Conservation (phyloP, 2,113 vertebrate species). For the Colinus virginianus region DNA sequence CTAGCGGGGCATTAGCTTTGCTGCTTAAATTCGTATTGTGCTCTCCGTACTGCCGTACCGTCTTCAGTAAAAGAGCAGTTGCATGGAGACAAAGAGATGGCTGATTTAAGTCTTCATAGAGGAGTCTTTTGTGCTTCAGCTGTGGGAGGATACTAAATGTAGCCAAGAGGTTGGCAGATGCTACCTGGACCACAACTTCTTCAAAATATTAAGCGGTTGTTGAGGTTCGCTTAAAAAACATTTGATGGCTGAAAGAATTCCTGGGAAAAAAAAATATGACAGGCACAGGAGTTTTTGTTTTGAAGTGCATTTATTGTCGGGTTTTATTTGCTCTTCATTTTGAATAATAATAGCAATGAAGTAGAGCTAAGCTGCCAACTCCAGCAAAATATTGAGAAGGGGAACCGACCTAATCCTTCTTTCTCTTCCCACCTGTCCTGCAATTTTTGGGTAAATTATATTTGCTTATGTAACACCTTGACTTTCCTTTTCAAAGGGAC, state of each 20-base stretch:
- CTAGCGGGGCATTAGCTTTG: neutral
- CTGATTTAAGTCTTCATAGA: constrained; percentile 48
- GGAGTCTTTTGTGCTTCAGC: constrained; percentile 45
- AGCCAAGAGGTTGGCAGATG: constrained; percentile 57
- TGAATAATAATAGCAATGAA: neutral
- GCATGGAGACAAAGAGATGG: constrained; percentile 65
- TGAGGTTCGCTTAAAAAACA: constrained; percentile 38
- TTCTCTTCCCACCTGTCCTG: neutral
- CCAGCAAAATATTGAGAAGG: neutral
- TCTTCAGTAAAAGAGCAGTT: constrained; percentile 64
- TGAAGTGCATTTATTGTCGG: constrained; percentile 27
- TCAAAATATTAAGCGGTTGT: constrained; percentile 65
- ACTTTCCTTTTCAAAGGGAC: neutral
- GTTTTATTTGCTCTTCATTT: constrained; percentile 3
- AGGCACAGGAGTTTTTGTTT: neutral
- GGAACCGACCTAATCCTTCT: neutral
- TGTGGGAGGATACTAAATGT: constrained; percentile 67
- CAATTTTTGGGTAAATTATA: neutral
- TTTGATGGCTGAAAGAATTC: constrained; percentile 24
- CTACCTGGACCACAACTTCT: constrained; percentile 63
- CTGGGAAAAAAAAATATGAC: neutral
- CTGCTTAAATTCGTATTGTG: constrained; percentile 26
- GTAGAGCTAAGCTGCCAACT: neutral
- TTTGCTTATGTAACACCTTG: neutral
- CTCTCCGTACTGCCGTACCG: constrained; percentile 57